These are phyloP conservation scores for Elephas maximus DNA, from an alignment of 2,113 vertebrate species.

Conservation along the genomic window DNA sequence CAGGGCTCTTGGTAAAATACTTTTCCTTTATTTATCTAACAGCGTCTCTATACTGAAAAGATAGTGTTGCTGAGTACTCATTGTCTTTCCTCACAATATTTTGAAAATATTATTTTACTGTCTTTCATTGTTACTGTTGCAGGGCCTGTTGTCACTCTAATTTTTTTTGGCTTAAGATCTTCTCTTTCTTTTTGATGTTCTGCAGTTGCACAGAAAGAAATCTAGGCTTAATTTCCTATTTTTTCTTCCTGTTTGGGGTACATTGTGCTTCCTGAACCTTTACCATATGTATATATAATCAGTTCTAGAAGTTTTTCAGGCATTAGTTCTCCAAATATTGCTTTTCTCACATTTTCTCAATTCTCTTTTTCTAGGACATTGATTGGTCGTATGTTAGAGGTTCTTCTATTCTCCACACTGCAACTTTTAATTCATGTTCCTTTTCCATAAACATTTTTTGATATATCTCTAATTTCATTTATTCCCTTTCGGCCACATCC, in stretches of 20 bases:
- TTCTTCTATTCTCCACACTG: background rate
- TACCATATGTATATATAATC: no score
- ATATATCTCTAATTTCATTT: background rate
- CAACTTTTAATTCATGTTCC: background rate
- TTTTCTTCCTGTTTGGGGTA: background rate
- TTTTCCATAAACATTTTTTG: background rate
- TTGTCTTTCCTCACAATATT: background rate
- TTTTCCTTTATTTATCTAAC: no score
- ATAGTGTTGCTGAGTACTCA: background rate
- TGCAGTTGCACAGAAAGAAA: no score
- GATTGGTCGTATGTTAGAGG: background rate
- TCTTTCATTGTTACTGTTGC: no score
- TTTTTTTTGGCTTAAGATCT: background rate
- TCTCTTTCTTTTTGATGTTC: background rate
- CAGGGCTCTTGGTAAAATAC: background rate
- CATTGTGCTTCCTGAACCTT: no score
- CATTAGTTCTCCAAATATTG: background rate
- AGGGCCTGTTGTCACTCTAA: rapidly evolving
- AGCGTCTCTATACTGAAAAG: background rate
- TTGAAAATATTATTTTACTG: rapidly evolving
- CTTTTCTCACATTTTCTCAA: background rate
- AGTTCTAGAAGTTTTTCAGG: background rate
- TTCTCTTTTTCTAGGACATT: background rate
- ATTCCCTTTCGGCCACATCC: background rate
- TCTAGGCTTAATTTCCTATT: background rate